Evolutionary conservation across 2,797 vertebrate species (phyloP), one percentile per base, ranked within the genome.

Genomic region (Lophotriccus pileatus): DNA sequence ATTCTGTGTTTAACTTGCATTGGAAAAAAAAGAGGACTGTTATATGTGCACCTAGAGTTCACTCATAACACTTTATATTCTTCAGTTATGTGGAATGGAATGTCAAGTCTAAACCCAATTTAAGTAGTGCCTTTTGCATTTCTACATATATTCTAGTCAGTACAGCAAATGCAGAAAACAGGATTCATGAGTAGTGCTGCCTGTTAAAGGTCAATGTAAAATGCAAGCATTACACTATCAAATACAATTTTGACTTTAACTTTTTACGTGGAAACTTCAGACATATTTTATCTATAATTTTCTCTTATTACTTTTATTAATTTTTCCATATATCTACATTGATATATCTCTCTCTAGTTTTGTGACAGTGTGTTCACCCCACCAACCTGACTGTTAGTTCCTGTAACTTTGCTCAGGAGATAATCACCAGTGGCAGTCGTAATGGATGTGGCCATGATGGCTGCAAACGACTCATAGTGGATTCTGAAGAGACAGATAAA

Each of bases 141-240:
- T 89, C 64, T 84, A 32, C 7, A 14, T 25, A 16, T 76, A 93
- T 95, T 64, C 62, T 77, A 69, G 34, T 73, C 62, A 89, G 32
- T 30, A 82, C 12, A 90, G 49, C 34, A 93, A 66, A 84, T 75
- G 16, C 9, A 87, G 55, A 84, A 94, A 91, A 67, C 37, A 44
- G 21, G 21, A 66, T 27, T 76, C 50, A 77, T 58, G 39, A 69
- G 39, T 53, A 72, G 32, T 55, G 14, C n/a, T 91, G 22, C 83
- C 60, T 89, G 23, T 80, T 94, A 91, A 83, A 95, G 62, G 55
- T 92, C 62, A 93, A 27, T 27, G n/a, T 37, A 81, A 87, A 89
- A 66, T 3, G 1, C 19, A 92, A 55, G 3, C 18, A 41, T 49
- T 85, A 36, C 14, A 34, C 32, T 56, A 28, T 25, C 2, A 6